Base-by-base conservation (phyloP, 2,888 invertebrate genomes). In the Troilus luridus region DNA sequence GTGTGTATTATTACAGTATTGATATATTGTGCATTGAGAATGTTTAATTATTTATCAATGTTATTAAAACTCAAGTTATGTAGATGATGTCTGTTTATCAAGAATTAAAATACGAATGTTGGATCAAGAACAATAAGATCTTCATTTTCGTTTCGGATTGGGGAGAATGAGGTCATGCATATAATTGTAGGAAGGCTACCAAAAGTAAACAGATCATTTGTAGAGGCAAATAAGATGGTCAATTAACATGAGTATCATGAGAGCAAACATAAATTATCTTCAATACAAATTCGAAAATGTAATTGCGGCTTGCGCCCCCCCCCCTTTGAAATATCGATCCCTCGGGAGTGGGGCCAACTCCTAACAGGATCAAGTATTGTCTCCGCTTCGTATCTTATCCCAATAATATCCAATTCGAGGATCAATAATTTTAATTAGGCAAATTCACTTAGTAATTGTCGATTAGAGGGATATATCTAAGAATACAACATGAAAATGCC, bases 171-270 rank as follows among this genome's bases (percentile, higher is more conserved):
- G 17, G 41, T 19, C 41, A 41, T 41, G 7, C 8, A 41, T 27
- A 27, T 77, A 41, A 77, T 17, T 77, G 72, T 41, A 27, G 72
- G 27, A 77, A 77, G 41, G 41, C 17, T 77, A 77, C 17, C 17
- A 41, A 41, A 41, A 77, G 72, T 41, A 77, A 77, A 77, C 67
- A 77, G 6, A 77, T 77, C 72, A 77, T 77, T 77, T 77, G 10
- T 41, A 77, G 72, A 41, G 19, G 72, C 72, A 77, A 77, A 77
- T 41, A 77, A 41, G 72, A 77, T 41, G 72, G 27, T 9, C 72
- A 77, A 77, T 77, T 77, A 77, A 41, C 72, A 9, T 77, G n/a
- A 41, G 9, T 41, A 41, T 41, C 17, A 41, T 27, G 67, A 77
- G 17, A 77, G 72, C 41, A 77, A 77, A 77, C 72, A 41, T 19